These are phyloP conservation scores for Aurelia sp. DNA, from an alignment of 30 jellyfish, hydroid and myxozoan species.

Conservation along the genomic window DNA sequence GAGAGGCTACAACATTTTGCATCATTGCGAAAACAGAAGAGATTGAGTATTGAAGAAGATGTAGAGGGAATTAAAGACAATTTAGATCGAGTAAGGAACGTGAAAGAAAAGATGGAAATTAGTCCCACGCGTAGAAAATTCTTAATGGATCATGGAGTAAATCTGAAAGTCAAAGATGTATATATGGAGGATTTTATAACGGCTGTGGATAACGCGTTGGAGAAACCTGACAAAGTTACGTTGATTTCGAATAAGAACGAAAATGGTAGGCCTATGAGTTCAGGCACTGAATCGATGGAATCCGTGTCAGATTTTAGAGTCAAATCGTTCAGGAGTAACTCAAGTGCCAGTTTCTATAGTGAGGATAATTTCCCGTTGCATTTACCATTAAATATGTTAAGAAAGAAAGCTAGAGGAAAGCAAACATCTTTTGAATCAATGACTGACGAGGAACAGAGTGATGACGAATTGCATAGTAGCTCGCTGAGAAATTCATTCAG, in stretches of 20 bases:
- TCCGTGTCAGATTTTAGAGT: neutral
- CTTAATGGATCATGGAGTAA: constrained; percentile 67
- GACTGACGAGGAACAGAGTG: constrained; percentile 13
- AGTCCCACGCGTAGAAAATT: constrained; percentile 58
- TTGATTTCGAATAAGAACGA: constrained; percentile 11
- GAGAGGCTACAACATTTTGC: constrained; percentile 43
- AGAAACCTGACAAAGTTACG: neutral
- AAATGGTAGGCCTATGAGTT: neutral
- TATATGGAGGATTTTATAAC: constrained; percentile 70
- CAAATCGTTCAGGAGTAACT: neutral
- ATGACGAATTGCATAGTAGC: neutral
- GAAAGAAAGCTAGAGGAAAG: constrained; percentile 6
- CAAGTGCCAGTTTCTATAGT: neutral
- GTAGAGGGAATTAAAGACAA: constrained; percentile 23
- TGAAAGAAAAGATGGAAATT: constrained; percentile 55
- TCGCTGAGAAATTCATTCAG: neutral
- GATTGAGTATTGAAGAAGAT: constrained; percentile 28
- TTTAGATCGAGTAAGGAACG: constrained; percentile 16
- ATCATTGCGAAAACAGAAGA: constrained; percentile 5
- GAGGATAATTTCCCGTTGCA: constrained; percentile 52
- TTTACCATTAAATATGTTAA: constrained; percentile 31
- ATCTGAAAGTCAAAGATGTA: constrained; percentile 24
- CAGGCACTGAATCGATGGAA: neutral
- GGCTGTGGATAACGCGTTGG: constrained; percentile 49
- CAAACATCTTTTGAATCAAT: neutral